phyloP scores from a whole-genome alignment of 64 coral and sea anemone species.

The Astreopora myriophthalma region DNA sequence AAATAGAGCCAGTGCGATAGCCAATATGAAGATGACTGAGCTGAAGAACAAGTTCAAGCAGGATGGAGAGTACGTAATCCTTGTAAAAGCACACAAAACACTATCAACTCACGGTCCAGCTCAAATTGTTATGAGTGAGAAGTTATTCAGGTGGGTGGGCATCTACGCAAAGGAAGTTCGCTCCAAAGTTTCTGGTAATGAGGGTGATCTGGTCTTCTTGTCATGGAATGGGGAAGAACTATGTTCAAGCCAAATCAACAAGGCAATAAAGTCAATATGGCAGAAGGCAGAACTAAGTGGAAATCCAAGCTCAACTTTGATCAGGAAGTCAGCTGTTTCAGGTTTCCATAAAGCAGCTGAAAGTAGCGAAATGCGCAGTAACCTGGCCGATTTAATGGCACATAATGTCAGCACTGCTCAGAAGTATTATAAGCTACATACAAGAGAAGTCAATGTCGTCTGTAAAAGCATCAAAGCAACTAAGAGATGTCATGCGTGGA shows the following conservation, averaged over 20 bases:
- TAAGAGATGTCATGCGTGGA: constrained; percentile 3
- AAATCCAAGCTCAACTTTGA: constrained; percentile 22
- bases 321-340: constrained; percentile 58
- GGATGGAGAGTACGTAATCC: constrained; percentile 3
- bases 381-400: constrained; percentile 48
- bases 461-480: constrained; percentile 9
- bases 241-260: constrained; percentile 42
- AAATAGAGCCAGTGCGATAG: constrained; percentile 27
- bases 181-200: neutral
- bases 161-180: neutral
- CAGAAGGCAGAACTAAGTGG: constrained; percentile 34
- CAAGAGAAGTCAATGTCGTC: constrained; percentile 15
- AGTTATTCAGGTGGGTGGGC: too few relatives aligned
- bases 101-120: neutral
- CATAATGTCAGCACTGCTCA: constrained; percentile 37
- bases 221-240: constrained; percentile 32
- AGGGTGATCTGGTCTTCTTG: constrained; percentile 25
- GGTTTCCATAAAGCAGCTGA: neutral
- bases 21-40: constrained; percentile 39
- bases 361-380: neutral
- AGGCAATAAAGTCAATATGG: constrained; percentile 52
- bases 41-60: constrained; percentile 22
- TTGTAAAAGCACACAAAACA: constrained; percentile 59
- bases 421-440: constrained; percentile 28
- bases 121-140: too few relatives aligned